Percentiles rank a stretch among this genome's conserved stretches.
These are phyloP conservation scores for Cavia porcellus DNA, from an alignment of 2,113 vertebrate genomes.

Conservation along the genomic window DNA sequence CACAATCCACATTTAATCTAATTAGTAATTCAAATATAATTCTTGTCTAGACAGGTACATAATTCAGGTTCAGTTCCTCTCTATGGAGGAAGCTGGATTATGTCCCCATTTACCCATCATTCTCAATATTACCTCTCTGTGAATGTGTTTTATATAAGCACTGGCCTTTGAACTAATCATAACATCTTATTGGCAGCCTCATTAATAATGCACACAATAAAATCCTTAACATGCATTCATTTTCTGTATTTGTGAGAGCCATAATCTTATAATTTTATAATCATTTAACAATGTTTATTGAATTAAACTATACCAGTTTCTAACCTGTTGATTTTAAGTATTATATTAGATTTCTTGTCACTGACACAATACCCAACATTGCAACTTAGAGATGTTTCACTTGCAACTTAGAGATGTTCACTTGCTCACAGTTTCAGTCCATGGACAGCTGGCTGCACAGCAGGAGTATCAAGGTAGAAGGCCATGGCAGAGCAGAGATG, in stretches of 20 bases:
- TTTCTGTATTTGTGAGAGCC: neutral
- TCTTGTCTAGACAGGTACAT: neutral
- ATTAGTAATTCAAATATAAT: neutral
- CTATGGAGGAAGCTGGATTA: neutral
- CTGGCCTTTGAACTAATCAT: neutral
- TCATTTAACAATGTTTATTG: neutral
- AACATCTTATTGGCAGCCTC: neutral
- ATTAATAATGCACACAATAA: neutral
- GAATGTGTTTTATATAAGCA: neutral
- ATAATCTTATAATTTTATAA: slow-evolving; percentile 20
- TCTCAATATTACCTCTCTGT: neutral
- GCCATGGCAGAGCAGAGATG: neutral
- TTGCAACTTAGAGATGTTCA: neutral
- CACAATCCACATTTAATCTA: too few relatives aligned
- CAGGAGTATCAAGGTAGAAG: neutral
- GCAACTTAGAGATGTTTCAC: neutral
- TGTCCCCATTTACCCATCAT: neutral
- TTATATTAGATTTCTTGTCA: neutral
- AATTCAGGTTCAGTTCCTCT: neutral
- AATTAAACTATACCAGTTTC: neutral
- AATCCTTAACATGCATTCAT: neutral
- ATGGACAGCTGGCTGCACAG: neutral
- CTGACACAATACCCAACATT: neutral
- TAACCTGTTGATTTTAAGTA: neutral
- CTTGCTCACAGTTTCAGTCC: neutral